phyloP scores from a whole-genome alignment of 2,888 invertebrate species.

The Oligia strigilis region DNA sequence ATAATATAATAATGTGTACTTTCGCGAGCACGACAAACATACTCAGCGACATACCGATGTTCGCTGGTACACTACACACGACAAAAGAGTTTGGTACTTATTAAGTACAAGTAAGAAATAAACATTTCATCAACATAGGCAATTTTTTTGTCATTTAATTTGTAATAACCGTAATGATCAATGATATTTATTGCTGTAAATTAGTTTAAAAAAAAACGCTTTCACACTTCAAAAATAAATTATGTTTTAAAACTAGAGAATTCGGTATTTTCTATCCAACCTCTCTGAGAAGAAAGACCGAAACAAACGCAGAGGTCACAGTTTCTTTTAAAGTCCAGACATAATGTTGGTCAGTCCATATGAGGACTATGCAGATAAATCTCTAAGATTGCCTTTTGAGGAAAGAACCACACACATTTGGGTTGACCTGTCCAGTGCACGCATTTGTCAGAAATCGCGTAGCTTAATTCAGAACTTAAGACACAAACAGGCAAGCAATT shows the following conservation, averaged over 20 bases:
- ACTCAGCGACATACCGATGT: constrained; percentile 12
- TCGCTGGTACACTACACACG: constrained; percentile 1
- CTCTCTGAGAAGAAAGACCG: neutral
- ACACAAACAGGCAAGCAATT: neutral
- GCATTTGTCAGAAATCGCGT: neutral
- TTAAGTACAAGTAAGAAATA: neutral
- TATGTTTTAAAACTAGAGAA: neutral
- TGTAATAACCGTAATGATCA: neutral
- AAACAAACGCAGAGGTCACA: neutral
- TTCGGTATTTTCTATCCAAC: neutral
- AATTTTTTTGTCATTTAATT: neutral
- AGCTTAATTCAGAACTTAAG: neutral
- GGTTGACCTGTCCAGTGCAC: neutral
- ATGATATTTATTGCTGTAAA: neutral
- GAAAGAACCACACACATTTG: neutral
- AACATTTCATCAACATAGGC: neutral
- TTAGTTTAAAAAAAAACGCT: too few relatives aligned
- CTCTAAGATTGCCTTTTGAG: neutral
- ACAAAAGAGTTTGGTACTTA: neutral
- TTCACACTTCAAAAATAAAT: too few relatives aligned
- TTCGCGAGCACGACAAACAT: constrained; percentile 17
- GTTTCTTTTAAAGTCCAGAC: neutral
- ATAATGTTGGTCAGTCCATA: neutral
- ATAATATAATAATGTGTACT: constrained; percentile 52
- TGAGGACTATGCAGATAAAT: neutral